These are phyloP conservation scores for Argopecten irradians DNA, from an alignment of 1,140 invertebrate genomes.

Conservation along the genomic window DNA sequence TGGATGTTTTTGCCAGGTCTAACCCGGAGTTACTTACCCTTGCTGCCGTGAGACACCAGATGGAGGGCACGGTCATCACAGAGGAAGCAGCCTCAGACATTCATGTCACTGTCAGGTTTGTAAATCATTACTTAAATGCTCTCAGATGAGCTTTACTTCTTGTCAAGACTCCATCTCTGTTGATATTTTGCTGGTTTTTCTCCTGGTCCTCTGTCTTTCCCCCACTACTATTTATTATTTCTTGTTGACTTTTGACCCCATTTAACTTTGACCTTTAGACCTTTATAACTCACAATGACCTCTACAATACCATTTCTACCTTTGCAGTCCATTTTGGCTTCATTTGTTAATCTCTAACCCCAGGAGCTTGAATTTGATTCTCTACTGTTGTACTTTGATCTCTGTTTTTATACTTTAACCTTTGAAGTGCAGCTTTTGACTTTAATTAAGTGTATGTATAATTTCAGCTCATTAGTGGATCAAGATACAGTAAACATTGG, in stretches of 20 bases:
- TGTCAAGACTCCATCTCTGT: no score
- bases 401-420: not conserved
- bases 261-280: no score
- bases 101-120: conserved; percentile 67
- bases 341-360: not conserved
- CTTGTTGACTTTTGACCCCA: no score
- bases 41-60: conserved; percentile 76
- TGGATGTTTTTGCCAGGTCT: conserved; percentile 55
- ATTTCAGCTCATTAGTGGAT: conserved; percentile 57
- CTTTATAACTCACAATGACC: not conserved
- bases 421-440: not conserved
- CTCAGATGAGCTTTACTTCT: no score
- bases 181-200: no score
- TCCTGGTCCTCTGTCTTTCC: no score
- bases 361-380: no score
- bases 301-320: not conserved
- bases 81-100: conserved; percentile 65
- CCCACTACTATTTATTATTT: no score
- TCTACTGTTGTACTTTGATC: not conserved
- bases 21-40: conserved; percentile 75
- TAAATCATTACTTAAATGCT: not conserved
- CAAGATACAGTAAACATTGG: conserved; percentile 55
- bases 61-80: conserved; percentile 67
- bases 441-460: not conserved
- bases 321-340: not conserved